Conservation (phyloP, 1,140 invertebrate genomes). For the Drosophila santomea region DNA sequence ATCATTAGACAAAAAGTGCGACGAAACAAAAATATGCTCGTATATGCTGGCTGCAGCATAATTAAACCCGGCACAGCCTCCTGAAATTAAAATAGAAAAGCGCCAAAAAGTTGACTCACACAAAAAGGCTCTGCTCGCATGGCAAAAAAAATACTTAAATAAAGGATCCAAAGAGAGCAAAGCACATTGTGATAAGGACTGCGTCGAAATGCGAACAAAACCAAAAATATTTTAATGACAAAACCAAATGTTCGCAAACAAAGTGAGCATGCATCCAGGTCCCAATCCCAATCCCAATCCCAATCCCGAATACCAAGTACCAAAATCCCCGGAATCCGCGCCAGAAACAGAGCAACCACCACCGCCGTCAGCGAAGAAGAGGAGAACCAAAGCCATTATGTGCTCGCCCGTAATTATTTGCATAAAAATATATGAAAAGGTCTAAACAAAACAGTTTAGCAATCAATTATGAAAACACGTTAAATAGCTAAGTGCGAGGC, state of each 20-base stretch:
- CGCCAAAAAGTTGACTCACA: constrained; percentile 60
- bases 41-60: constrained; percentile 53
- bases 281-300: constrained; percentile 9
- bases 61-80: constrained; percentile 48
- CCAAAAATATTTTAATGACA: constrained; percentile 82
- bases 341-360: constrained; percentile 2
- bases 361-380: constrained; percentile 15
- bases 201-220: constrained; percentile 73
- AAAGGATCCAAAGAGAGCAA: constrained; percentile 19
- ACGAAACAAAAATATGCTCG: constrained; percentile 42
- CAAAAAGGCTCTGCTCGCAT: constrained; percentile 12
- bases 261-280: constrained; percentile 50
- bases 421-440: constrained; percentile 82
- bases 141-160: background rate
- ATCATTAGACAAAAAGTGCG: constrained; percentile 76
- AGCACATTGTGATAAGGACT: constrained; percentile 41
- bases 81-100: constrained; percentile 68
- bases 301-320: constrained; percentile 7
- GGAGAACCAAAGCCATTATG: constrained; percentile 58
- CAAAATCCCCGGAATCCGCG: constrained; percentile 2
- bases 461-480: constrained; percentile 83
- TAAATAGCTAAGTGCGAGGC: constrained; percentile 79
- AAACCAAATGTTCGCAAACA: constrained; percentile 72
- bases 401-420: constrained; percentile 79
- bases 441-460: constrained; percentile 83